Percentiles rank a stretch among this genome's conserved stretches.
Conservation (phyloP, 2,888 invertebrate genomes). For the Saturnia japonica region DNA sequence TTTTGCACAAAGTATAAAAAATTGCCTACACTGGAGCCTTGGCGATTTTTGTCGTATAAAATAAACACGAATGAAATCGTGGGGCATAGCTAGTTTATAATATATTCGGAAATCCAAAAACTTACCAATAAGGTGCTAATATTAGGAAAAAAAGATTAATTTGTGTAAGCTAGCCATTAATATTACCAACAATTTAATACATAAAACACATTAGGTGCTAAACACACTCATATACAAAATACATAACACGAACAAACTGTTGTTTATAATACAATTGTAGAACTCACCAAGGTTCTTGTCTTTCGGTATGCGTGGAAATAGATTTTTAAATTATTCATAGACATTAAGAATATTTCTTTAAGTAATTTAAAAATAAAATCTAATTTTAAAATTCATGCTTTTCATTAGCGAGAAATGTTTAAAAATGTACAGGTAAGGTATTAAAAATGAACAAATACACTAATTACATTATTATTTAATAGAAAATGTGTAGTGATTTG, state of each 20-base stretch:
- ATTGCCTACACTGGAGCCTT: too few species aligned
- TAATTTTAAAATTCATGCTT: slow-evolving; percentile 33
- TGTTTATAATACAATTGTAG: slow-evolving; percentile 30
- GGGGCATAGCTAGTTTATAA: too few species aligned
- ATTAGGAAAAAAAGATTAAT: neutral
- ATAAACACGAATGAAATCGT: too few species aligned
- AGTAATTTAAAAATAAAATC: slow-evolving; percentile 22
- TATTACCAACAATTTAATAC: slow-evolving; percentile 5
- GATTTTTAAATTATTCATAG: slow-evolving; percentile 43
- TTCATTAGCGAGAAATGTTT: slow-evolving; percentile 21
- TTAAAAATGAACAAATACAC: neutral
- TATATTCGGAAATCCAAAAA: neutral
- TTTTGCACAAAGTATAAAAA: too few species aligned
- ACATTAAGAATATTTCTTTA: neutral
- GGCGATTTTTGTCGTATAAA: too few species aligned
- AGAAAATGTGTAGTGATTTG: neutral
- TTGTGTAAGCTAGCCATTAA: neutral
- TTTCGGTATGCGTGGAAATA: slow-evolving; percentile 74
- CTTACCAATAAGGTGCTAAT: neutral
- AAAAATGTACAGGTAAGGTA: slow-evolving; percentile 2
- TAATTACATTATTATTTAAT: neutral
- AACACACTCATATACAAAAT: slow-evolving; percentile 11
- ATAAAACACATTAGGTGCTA: slow-evolving; percentile 16
- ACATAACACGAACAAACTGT: slow-evolving; percentile 12
- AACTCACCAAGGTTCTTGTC: slow-evolving; percentile 80